These are phyloP conservation scores for Ooceraea biroi DNA, from an alignment of 1,140 invertebrate genomes.

Conservation along the genomic window DNA sequence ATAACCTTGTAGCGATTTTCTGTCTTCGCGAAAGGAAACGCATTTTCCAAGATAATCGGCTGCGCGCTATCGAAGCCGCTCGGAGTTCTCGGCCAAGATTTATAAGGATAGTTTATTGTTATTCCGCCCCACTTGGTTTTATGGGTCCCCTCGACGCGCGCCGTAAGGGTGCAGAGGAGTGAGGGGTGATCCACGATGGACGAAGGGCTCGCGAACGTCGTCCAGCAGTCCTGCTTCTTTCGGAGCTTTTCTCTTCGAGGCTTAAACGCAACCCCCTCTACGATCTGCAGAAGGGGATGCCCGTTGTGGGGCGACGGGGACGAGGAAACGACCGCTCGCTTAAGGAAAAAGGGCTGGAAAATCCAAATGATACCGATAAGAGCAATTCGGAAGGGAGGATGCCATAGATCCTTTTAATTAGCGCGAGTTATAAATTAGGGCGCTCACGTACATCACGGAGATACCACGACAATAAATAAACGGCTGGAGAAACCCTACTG, in stretches of 20 bases:
- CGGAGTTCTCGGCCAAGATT: constrained; percentile 80
- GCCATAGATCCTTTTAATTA: constrained; percentile 60
- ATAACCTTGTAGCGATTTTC: constrained; percentile 59
- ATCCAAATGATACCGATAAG: constrained; percentile 63
- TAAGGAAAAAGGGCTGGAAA: constrained; percentile 45
- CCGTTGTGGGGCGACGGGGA: constrained; percentile 49
- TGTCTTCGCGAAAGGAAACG: constrained; percentile 79
- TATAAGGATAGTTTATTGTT: constrained; percentile 85
- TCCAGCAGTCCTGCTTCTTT: constrained; percentile 76
- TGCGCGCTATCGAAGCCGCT: constrained; percentile 80
- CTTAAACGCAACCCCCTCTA: constrained; percentile 74
- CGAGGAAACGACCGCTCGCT: constrained; percentile 37
- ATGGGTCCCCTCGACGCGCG: constrained; percentile 77
- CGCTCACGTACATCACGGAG: background rate
- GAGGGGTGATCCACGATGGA: constrained; percentile 65
- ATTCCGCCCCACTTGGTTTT: constrained; percentile 84
- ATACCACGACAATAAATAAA: background rate
- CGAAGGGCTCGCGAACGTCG: constrained; percentile 67
- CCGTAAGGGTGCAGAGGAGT: constrained; percentile 73
- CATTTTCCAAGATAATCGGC: constrained; percentile 83
- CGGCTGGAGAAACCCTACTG: background rate
- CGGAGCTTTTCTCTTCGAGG: constrained; percentile 74
- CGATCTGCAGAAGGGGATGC: background rate
- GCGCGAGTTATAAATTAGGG: constrained; percentile 57
- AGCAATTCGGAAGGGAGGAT: constrained; percentile 35